A percentile compares a stretch with the other conserved stretches of the same genome.
Conservation (phyloP, 2,797 vertebrate species). For the Cyprinella venusta region DNA sequence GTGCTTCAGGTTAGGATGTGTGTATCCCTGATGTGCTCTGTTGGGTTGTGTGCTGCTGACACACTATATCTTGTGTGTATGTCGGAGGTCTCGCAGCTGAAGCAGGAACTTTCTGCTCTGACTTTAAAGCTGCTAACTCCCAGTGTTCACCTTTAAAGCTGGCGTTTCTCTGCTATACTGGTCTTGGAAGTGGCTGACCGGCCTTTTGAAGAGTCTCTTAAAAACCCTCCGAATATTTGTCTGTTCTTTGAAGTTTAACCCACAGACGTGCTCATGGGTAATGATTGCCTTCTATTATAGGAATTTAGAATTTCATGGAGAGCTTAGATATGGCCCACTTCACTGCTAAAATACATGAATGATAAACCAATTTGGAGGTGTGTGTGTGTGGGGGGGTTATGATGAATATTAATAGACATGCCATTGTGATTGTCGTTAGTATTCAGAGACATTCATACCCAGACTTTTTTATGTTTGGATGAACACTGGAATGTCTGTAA, state of each 20-base stretch:
- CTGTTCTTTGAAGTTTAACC: conserved; percentile 33
- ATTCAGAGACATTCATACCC: not conserved
- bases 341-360: conserved; percentile 27
- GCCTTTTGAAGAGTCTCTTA: conserved; percentile 1
- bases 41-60: not conserved
- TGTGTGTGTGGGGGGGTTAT: no score
- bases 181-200: not conserved
- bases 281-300: conserved; percentile 20
- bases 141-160: conserved; percentile 20
- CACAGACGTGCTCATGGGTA: not conserved
- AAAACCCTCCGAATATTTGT: conserved; percentile 5
- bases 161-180: not conserved
- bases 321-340: conserved; percentile 37
- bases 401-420: not conserved
- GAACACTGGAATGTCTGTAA: not conserved
- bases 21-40: not conserved
- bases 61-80: not conserved
- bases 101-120: not conserved
- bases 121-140: not conserved
- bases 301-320: conserved; percentile 35
- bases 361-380: conserved; percentile 30
- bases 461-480: not conserved
- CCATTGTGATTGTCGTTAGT: not conserved
- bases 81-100: not conserved
- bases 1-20: not conserved